Conservation (phyloP, 2,888 invertebrate genomes). For the Trachelus tabidus region DNA sequence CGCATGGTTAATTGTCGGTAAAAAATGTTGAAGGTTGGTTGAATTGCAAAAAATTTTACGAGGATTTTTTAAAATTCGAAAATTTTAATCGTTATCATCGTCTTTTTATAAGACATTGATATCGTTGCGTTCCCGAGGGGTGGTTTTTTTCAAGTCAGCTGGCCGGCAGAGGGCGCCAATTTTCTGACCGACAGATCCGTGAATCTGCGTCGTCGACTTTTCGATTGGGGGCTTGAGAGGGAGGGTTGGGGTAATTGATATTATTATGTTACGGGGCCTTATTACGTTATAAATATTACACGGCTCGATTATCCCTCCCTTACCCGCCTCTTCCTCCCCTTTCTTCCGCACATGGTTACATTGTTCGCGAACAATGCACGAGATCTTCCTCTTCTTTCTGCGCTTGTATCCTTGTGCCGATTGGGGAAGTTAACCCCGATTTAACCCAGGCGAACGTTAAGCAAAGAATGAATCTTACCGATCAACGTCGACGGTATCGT, state of each 20-base stretch:
- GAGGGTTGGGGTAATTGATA: conserved; percentile 52
- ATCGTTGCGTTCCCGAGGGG: neutral
- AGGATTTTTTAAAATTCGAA: neutral
- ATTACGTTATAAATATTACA: conserved; percentile 60
- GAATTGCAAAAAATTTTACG: neutral
- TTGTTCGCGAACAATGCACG: conserved; percentile 48
- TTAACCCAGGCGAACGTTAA: conserved; percentile 39
- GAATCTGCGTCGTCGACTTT: conserved; percentile 40
- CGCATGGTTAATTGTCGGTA: too few species aligned
- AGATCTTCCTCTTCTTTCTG: conserved; percentile 11
- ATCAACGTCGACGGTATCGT: neutral
- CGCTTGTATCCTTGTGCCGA: conserved; percentile 10
- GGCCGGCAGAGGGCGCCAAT: conserved; percentile 32
- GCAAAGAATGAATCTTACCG: conserved; percentile 15
- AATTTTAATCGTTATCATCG: neutral
- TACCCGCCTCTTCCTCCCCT: conserved; percentile 21
- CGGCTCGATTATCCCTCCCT: conserved; percentile 45
- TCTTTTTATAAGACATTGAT: neutral
- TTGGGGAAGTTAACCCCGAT: conserved; percentile 39
- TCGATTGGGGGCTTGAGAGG: neutral
- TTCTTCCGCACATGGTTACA: conserved; percentile 50
- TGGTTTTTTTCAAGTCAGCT: conserved; percentile 19
- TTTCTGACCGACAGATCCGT: conserved; percentile 54
- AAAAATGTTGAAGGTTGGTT: neutral
- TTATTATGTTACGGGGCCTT: conserved; percentile 53